phyloP scores from a whole-genome alignment of 2,113 vertebrate species.

The Laticauda laticaudata region DNA sequence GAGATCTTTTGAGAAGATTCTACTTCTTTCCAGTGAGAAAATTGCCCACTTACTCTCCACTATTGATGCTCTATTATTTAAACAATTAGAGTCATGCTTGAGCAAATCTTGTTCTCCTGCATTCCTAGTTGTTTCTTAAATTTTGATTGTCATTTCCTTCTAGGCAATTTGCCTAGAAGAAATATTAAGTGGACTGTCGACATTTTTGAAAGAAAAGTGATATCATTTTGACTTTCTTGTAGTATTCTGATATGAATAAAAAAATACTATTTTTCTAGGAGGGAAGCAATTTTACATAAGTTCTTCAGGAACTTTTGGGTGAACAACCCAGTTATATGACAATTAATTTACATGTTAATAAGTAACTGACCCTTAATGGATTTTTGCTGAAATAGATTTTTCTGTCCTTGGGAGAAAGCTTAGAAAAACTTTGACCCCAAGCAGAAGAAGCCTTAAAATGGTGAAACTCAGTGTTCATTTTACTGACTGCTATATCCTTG shows the following conservation, averaged over 20 bases:
- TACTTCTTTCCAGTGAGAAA: too few species aligned
- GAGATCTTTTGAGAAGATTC: too few species aligned
- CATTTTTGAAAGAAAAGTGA: background rate
- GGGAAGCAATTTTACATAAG: background rate
- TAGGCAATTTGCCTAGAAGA: background rate
- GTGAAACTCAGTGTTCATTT: too few species aligned
- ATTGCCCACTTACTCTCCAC: too few species aligned
- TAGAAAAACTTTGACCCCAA: background rate
- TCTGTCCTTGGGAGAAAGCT: background rate
- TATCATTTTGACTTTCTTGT: background rate
- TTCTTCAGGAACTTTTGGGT: background rate
- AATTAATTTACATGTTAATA: background rate
- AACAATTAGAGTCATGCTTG: background rate
- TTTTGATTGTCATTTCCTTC: background rate
- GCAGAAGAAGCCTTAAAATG: background rate
- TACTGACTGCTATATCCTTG: background rate
- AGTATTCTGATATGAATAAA: background rate
- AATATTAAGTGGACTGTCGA: background rate
- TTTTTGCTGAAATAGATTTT: background rate
- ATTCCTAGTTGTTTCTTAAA: background rate
- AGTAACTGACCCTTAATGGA: background rate
- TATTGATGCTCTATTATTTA: too few species aligned
- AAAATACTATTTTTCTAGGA: background rate
- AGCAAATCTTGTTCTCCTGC: background rate
- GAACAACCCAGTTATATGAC: background rate